These are phyloP conservation scores for Drymonia ruficornis DNA, from an alignment of 2,888 invertebrate genomes.

Conservation along the genomic window DNA sequence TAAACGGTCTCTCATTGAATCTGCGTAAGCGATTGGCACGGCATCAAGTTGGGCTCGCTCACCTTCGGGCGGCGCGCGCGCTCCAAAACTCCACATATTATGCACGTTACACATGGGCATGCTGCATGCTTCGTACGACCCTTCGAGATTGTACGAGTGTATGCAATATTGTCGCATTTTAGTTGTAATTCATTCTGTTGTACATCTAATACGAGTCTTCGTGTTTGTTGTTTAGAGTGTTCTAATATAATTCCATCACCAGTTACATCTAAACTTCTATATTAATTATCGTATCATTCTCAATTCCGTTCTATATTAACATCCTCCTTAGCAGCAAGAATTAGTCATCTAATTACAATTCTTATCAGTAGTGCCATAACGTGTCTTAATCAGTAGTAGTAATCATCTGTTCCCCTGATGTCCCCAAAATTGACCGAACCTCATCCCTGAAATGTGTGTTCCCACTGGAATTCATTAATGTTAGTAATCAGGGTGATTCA, in stretches of 20 bases:
- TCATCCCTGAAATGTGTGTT: background rate
- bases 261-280: background rate
- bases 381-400: background rate
- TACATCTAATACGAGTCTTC: no score
- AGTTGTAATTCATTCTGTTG: background rate
- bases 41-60: slow-evolving; percentile 67
- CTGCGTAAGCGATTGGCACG: slow-evolving; percentile 67
- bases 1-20: slow-evolving; percentile 44
- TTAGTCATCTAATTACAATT: background rate
- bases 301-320: background rate
- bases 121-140: slow-evolving; percentile 26
- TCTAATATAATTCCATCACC: no score
- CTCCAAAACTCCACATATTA: slow-evolving; percentile 36
- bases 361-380: background rate
- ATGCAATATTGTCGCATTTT: slow-evolving; percentile 5
- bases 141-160: slow-evolving; percentile 23
- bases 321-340: no score
- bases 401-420: background rate
- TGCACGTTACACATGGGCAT: slow-evolving; percentile 25
- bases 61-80: slow-evolving; percentile 64
- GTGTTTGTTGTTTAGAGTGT: no score
- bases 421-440: background rate
- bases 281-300: background rate
- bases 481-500: slow-evolving; percentile 44
- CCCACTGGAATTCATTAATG: slow-evolving; percentile 3